These are phyloP conservation scores for Ariolimax columbianus DNA, from an alignment of 2,888 invertebrate species.

Conservation along the genomic window DNA sequence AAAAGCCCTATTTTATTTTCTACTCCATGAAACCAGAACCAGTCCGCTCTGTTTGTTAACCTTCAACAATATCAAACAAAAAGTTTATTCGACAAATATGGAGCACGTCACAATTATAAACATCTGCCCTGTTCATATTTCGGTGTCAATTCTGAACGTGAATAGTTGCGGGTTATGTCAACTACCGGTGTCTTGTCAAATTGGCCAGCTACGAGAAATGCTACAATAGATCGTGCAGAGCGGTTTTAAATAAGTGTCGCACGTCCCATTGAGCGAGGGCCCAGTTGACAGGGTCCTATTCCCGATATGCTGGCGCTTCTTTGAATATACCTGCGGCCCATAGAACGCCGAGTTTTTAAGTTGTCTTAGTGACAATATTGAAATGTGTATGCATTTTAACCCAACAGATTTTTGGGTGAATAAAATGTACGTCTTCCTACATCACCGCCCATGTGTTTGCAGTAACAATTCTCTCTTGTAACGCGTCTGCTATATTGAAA, in stretches of 20 bases:
- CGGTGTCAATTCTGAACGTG: neutral
- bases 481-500: too few species aligned
- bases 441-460: too few species aligned
- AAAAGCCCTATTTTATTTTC: too few species aligned
- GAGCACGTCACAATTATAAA: neutral
- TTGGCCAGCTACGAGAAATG: neutral
- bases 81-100: neutral
- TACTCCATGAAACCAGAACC: neutral
- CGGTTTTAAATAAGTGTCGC: neutral
- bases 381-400: too few species aligned
- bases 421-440: too few species aligned
- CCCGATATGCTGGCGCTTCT: neutral
- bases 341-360: too few species aligned
- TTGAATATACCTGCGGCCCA: neutral
- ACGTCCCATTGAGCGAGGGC: neutral
- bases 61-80: neutral
- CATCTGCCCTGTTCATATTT: neutral
- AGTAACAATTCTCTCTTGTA: too few species aligned
- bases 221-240: neutral
- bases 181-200: conserved; percentile 11
- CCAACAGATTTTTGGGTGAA: too few species aligned
- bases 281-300: neutral
- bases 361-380: too few species aligned
- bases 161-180: neutral
- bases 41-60: neutral